These are phyloP conservation scores for Diglossa cyanea DNA, from an alignment of 2,797 vertebrate species.

Conservation along the genomic window DNA sequence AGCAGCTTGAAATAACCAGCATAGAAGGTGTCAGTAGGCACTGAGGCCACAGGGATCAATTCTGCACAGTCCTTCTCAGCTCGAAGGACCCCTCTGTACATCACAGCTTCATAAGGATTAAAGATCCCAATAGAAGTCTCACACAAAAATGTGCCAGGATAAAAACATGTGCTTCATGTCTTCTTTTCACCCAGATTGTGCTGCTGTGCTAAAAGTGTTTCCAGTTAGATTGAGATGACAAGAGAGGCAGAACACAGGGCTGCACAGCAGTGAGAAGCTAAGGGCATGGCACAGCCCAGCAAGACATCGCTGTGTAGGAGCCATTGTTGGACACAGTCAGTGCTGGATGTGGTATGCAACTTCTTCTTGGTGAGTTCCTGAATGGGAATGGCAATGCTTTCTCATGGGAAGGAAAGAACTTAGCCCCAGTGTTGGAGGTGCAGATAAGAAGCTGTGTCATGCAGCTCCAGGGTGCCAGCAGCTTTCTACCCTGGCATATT, in stretches of 20 bases:
- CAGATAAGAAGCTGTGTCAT: neutral
- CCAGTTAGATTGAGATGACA: neutral
- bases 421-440: neutral
- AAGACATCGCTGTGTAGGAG: neutral
- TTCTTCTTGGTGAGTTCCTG: neutral
- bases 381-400: neutral
- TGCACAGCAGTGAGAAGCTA: neutral
- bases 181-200: neutral
- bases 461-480: neutral
- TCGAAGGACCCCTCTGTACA: neutral
- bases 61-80: conserved; percentile 3
- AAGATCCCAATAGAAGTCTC: neutral
- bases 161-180: neutral
- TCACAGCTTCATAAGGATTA: neutral
- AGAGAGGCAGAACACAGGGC: neutral
- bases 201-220: neutral
- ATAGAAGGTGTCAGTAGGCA: conserved; percentile 85
- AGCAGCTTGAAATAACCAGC: conserved; percentile 90
- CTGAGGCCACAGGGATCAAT: conserved; percentile 82
- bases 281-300: neutral
- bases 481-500: neutral
- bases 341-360: neutral
- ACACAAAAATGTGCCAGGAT: neutral
- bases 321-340: neutral
- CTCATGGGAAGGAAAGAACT: neutral